A percentile compares a stretch with the other conserved stretches of the same genome.
Evolutionary conservation across 2,888 invertebrate genomes (phyloP).

Genomic region (Gerris lacustris): DNA sequence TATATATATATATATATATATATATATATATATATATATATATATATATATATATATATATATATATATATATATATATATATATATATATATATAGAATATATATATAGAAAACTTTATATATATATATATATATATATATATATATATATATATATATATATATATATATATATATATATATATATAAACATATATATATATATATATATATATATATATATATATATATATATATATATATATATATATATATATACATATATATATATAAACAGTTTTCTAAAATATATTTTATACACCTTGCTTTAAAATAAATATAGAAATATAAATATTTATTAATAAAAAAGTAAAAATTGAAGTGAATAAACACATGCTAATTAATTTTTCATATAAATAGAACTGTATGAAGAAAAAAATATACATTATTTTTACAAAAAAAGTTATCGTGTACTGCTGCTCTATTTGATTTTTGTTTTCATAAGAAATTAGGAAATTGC

Average conservation of each 20-base stretch:
- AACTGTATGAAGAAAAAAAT: no score
- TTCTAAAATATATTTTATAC: no score
- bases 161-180: neutral
- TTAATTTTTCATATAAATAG: no score
- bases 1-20: slow-evolving; percentile 1
- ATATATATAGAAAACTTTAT: neutral
- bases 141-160: neutral
- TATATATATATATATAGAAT: neutral
- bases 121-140: slow-evolving; percentile 1
- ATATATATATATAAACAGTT: neutral
- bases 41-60: slow-evolving; percentile 1
- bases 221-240: neutral
- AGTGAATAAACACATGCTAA: no score
- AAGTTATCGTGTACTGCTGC: no score
- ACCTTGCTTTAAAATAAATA: no score
- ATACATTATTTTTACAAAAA: no score
- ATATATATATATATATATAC: neutral
- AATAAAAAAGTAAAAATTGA: no score
- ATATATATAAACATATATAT: neutral
- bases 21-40: neutral
- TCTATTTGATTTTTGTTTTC: no score
- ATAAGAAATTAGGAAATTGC: no score
- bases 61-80: slow-evolving; percentile 1
- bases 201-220: neutral
- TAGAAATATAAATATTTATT: no score